phyloP scores from a whole-genome alignment of 2,797 vertebrate genomes.

The Leucoraja ocellata region DNA sequence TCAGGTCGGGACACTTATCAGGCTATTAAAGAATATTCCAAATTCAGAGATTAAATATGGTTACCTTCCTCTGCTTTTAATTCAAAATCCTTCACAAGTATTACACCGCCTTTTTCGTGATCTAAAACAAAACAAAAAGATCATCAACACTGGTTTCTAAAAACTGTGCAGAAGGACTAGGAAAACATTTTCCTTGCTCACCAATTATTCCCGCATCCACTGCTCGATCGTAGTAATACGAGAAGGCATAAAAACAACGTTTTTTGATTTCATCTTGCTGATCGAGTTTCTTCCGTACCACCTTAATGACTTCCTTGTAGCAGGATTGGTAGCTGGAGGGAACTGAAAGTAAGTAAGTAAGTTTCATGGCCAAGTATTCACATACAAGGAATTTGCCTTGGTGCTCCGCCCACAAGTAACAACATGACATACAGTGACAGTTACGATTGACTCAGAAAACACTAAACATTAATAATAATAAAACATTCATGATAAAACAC shows the following conservation, averaged over 20 bases:
- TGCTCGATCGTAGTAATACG: constrained; percentile 91
- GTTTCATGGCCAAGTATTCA: too few species aligned
- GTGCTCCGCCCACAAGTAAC: too few species aligned
- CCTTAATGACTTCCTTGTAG: constrained; percentile 80
- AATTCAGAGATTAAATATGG: neutral
- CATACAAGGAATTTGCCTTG: too few species aligned
- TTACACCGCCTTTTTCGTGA: constrained; percentile 71
- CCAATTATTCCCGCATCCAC: constrained; percentile 83
- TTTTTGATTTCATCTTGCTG: constrained; percentile 81
- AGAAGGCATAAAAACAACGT: constrained; percentile 92
- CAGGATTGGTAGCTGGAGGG: constrained; percentile 80
- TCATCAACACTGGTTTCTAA: constrained; percentile 34
- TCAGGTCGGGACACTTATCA: too few species aligned
- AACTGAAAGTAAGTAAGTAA: neutral
- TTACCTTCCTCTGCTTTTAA: constrained; percentile 93
- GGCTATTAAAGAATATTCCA: neutral
- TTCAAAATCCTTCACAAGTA: constrained; percentile 89
- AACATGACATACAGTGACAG: too few species aligned
- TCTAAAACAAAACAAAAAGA: constrained; percentile 61
- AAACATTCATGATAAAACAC: too few species aligned
- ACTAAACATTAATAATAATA: too few species aligned
- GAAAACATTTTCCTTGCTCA: constrained; percentile 55
- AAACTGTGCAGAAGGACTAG: constrained; percentile 3
- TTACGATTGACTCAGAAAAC: too few species aligned
- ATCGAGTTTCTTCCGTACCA: constrained; percentile 82